A percentile compares a stretch with the other conserved stretches of the same genome.
These are phyloP conservation scores for Fulmarus glacialis DNA, from an alignment of 2,113 vertebrate genomes.

Conservation along the genomic window DNA sequence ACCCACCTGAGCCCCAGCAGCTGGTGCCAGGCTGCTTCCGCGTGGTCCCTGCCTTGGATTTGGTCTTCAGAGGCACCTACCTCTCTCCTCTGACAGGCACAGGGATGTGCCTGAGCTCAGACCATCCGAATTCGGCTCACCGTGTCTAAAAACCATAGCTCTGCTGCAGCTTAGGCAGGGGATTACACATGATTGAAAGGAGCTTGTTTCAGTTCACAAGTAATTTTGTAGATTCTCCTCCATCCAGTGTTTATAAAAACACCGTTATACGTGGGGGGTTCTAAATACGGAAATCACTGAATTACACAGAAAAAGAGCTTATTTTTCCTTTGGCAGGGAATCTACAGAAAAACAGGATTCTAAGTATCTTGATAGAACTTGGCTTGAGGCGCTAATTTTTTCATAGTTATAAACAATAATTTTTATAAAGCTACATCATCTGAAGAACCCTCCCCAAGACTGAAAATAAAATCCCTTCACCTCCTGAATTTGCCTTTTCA, in stretches of 20 bases:
- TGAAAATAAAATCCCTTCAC: background rate
- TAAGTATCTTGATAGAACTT: background rate
- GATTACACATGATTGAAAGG: background rate
- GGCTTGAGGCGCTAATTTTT: background rate
- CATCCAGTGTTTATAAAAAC: background rate
- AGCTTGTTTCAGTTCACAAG: background rate
- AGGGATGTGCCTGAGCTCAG: background rate
- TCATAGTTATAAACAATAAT: background rate
- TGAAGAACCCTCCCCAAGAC: background rate
- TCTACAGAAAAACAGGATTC: background rate
- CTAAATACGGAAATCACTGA: background rate
- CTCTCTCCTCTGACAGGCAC: background rate
- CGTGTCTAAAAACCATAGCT: rapidly evolving
- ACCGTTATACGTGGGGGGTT: rapidly evolving
- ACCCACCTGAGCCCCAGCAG: background rate
- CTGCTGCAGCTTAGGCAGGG: background rate
- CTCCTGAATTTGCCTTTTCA: background rate
- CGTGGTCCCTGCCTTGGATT: rapidly evolving
- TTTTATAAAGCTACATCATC: background rate
- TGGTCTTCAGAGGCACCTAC: background rate
- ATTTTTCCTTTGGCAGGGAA: background rate
- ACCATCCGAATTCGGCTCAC: rapidly evolving
- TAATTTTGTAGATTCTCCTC: background rate
- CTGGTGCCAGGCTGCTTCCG: background rate
- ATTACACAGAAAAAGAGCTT: background rate